Conservation (phyloP, 1,140 invertebrate genomes). For the Polypedilum pembai region DNA sequence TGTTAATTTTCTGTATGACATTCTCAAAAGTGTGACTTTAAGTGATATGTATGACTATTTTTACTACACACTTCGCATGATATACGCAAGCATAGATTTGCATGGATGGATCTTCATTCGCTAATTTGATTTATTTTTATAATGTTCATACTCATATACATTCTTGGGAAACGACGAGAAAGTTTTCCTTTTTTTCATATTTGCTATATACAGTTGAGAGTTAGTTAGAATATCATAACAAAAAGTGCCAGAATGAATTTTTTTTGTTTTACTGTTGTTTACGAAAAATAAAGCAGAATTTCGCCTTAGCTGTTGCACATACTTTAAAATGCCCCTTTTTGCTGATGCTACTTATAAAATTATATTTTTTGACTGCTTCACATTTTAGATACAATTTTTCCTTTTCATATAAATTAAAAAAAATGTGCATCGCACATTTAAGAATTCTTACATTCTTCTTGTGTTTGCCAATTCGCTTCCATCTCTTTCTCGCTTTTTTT, state of each 20-base stretch:
- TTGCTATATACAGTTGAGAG: too few relatives aligned
- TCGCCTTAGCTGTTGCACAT: slow-evolving; percentile 10
- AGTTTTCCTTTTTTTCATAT: neutral
- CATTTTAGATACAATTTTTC: neutral
- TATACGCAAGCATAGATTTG: neutral
- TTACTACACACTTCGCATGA: neutral
- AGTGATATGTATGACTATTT: slow-evolving; percentile 3
- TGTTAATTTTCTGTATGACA: slow-evolving; percentile 12
- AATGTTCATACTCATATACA: neutral
- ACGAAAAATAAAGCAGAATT: neutral
- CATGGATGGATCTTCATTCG: slow-evolving; percentile 5
- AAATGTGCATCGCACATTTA: slow-evolving; percentile 17
- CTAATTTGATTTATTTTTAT: slow-evolving; percentile 20
- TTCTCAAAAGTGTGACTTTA: slow-evolving; percentile 12
- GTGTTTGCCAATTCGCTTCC: neutral
- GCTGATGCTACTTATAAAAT: neutral
- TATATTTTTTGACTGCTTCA: neutral
- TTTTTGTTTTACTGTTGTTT: too few relatives aligned
- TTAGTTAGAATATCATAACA: neutral
- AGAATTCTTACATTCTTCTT: slow-evolving; percentile 8
- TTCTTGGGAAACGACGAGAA: neutral
- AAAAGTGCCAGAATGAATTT: slow-evolving; percentile 12
- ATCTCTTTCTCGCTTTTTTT: neutral
- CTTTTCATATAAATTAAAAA: slow-evolving; percentile 14
- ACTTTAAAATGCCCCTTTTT: slow-evolving; percentile 15